These are phyloP conservation scores for Aptenodytes forsteri DNA, from an alignment of 2,113 vertebrate species.

Conservation along the genomic window DNA sequence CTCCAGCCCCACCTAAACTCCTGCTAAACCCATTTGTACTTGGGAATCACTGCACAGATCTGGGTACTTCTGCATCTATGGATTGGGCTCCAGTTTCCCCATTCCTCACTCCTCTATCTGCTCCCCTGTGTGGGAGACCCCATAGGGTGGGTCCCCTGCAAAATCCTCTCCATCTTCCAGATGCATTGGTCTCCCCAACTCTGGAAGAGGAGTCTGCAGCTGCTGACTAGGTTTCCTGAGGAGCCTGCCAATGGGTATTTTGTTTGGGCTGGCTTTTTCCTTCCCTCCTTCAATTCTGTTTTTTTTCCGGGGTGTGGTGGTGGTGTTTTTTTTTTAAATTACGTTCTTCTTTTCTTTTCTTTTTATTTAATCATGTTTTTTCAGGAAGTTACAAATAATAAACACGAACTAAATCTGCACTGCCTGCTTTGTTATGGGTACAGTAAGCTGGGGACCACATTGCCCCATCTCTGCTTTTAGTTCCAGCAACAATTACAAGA, in stretches of 20 bases:
- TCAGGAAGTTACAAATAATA: neutral
- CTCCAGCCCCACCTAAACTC: neutral
- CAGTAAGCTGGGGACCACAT: neutral
- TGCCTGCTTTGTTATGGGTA: neutral
- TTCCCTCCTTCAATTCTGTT: neutral
- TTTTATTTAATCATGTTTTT: neutral
- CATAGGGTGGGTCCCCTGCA: neutral
- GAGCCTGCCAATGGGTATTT: neutral
- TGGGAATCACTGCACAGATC: neutral
- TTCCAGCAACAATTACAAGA: neutral
- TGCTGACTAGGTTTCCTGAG: neutral
- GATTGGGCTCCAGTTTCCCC: neutral
- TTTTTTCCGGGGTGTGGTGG: too few relatives aligned
- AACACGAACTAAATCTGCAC: neutral
- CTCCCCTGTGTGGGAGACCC: neutral
- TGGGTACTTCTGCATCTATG: neutral
- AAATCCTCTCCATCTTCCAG: neutral
- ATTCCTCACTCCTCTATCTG: neutral
- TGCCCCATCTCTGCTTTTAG: neutral
- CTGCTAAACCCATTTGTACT: neutral
- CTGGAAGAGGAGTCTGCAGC: neutral
- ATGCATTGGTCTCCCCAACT: accelerated
- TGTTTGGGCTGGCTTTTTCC: neutral
- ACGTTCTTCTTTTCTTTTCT: neutral
- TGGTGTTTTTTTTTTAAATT: neutral